Evolutionary conservation across 2,797 vertebrate species (phyloP).

Genomic region (Tapirus indicus): DNA sequence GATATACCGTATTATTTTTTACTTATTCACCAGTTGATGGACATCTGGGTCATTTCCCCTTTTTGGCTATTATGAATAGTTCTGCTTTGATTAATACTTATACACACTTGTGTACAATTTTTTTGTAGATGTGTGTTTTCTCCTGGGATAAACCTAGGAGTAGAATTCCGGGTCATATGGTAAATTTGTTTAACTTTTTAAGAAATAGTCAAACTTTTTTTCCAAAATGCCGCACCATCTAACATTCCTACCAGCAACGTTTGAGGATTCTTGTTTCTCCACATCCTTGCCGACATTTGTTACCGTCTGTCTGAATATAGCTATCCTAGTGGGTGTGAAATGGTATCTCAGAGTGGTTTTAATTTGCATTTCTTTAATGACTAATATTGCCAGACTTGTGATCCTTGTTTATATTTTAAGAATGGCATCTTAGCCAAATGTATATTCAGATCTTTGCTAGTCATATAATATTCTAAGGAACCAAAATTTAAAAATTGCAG

Average conservation of each 20-base stretch:
- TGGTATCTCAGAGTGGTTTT: background rate
- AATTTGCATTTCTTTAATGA: conserved; percentile 44
- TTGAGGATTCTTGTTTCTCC: background rate
- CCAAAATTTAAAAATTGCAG: conserved; percentile 33
- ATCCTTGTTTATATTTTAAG: conserved; percentile 39
- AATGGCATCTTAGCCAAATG: background rate
- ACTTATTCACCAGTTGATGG: background rate
- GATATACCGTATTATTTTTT: background rate
- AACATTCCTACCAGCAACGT: background rate
- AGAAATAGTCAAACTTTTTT: background rate
- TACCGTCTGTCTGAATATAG: background rate
- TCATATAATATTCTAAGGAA: conserved; percentile 21
- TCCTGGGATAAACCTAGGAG: background rate
- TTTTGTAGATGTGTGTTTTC: conserved; percentile 9
- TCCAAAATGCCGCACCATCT: background rate
- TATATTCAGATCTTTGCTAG: conserved; percentile 1
- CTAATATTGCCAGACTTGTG: background rate
- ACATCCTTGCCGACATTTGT: background rate
- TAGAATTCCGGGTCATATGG: background rate
- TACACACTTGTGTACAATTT: background rate
- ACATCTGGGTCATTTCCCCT: background rate
- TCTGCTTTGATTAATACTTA: background rate
- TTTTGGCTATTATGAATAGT: background rate
- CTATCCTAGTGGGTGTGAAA: background rate
- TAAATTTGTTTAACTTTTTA: conserved; percentile 31